A percentile compares a stretch with the other conserved stretches of the same genome.
These are phyloP conservation scores for Microctenopoma lineatum DNA, from an alignment of 2,797 vertebrate genomes.

Conservation along the genomic window DNA sequence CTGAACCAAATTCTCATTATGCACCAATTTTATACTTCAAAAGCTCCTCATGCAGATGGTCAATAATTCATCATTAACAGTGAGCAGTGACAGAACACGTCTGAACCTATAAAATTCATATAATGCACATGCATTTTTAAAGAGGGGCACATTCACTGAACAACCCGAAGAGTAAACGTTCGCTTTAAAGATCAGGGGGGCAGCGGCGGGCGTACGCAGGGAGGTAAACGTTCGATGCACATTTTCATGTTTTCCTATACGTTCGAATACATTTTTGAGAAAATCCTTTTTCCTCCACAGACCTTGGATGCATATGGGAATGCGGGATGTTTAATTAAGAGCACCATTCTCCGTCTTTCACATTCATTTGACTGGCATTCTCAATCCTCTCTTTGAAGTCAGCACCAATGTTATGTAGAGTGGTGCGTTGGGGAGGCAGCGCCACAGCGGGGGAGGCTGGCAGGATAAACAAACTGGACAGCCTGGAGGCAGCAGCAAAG, in stretches of 20 bases:
- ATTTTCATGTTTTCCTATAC: not conserved
- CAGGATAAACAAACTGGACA: conserved; percentile 68
- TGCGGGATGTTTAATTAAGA: conserved; percentile 21
- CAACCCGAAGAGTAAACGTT: not conserved
- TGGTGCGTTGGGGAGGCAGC: conserved; percentile 44
- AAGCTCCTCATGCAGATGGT: conserved; percentile 50
- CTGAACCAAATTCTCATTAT: conserved; percentile 50
- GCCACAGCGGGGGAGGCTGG: conserved; percentile 61
- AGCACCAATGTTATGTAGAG: conserved; percentile 25
- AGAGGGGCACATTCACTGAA: conserved; percentile 13
- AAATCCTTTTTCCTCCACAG: not conserved
- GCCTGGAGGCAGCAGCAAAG: conserved; percentile 70
- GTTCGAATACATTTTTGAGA: too few relatives aligned
- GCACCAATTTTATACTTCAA: conserved; percentile 62
- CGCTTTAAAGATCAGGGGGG: conserved; percentile 36
- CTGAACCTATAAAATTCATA: conserved; percentile 45
- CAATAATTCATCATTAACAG: conserved; percentile 68
- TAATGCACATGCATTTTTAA: conserved; percentile 24
- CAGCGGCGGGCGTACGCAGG: conserved; percentile 14
- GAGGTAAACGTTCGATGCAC: conserved; percentile 6
- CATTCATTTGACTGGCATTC: conserved; percentile 38
- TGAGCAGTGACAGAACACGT: conserved; percentile 35
- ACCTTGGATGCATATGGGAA: not conserved
- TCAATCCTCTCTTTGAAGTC: conserved; percentile 17
- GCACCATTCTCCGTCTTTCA: not conserved